These are phyloP conservation scores for Heterodera carotae DNA, from an alignment of 1,140 invertebrate genomes.

Conservation along the genomic window DNA sequence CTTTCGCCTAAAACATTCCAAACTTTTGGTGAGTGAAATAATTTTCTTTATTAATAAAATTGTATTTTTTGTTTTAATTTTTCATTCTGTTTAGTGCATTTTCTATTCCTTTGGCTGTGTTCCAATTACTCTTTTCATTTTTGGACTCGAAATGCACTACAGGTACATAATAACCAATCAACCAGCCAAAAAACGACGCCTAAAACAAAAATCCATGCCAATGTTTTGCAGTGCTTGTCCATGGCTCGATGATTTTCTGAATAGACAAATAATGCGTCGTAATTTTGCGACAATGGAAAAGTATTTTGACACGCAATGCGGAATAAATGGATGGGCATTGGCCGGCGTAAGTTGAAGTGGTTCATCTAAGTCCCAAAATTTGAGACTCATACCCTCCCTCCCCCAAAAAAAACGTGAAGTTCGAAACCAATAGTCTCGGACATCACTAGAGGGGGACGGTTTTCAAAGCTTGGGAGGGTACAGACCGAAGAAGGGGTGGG, in stretches of 20 bases:
- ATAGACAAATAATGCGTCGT: slow-evolving; percentile 46
- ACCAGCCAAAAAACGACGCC: no score
- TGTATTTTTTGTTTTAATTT: not conserved
- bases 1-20: slow-evolving; percentile 46
- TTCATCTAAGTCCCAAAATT: no score
- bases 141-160: slow-evolving; percentile 64
- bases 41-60: not conserved
- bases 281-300: slow-evolving; percentile 54
- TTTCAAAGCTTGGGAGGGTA: no score
- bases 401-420: no score
- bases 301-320: slow-evolving; percentile 63
- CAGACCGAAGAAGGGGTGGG: no score
- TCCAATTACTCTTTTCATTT: slow-evolving; percentile 59
- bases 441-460: no score
- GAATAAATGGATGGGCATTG: slow-evolving; percentile 63
- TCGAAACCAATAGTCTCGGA: no score
- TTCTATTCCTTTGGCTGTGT: slow-evolving; percentile 63
- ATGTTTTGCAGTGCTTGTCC: slow-evolving; percentile 52
- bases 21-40: slow-evolving; percentile 43
- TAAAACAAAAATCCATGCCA: not conserved
- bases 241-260: slow-evolving; percentile 62
- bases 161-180: slow-evolving; percentile 8
- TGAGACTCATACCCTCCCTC: no score
- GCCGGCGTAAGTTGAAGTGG: slow-evolving; percentile 51
- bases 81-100: slow-evolving; percentile 55